Percentiles rank a stretch among this genome's conserved stretches.
These are phyloP conservation scores for Pseudomyrmex concolor DNA, from an alignment of 1,140 invertebrate species.

Conservation along the genomic window DNA sequence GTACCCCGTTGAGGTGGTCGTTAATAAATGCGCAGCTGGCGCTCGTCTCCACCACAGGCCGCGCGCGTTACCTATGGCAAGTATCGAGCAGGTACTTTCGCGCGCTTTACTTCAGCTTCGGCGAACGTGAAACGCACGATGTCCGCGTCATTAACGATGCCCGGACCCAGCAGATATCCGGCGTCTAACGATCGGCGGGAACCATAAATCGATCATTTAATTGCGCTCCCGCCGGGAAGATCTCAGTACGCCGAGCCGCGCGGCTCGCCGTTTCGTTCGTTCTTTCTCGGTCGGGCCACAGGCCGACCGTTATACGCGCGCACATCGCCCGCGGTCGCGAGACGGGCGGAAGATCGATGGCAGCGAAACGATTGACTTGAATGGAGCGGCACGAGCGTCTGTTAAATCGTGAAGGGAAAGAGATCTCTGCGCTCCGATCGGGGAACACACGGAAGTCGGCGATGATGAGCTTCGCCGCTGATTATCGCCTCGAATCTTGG, in stretches of 20 bases:
- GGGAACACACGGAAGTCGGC: slow-evolving; percentile 66
- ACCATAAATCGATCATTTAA: slow-evolving; percentile 82
- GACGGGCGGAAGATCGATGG: slow-evolving; percentile 62
- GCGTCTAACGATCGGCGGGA: slow-evolving; percentile 76
- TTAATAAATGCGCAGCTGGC: slow-evolving; percentile 49
- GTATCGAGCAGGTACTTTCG: slow-evolving; percentile 7
- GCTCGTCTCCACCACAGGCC: neutral
- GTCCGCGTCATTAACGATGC: slow-evolving; percentile 72
- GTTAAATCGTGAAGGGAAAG: slow-evolving; percentile 49
- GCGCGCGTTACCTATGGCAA: neutral
- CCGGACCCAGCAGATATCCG: slow-evolving; percentile 67
- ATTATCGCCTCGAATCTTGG: slow-evolving; percentile 39
- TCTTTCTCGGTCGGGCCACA: slow-evolving; percentile 29
- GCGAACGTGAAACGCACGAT: slow-evolving; percentile 60
- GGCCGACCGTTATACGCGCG: slow-evolving; percentile 57
- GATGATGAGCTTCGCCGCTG: slow-evolving; percentile 30
- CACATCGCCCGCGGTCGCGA: slow-evolving; percentile 35
- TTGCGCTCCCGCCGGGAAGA: slow-evolving; percentile 73
- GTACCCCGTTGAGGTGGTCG: slow-evolving; percentile 8
- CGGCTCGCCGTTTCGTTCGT: neutral
- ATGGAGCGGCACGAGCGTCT: slow-evolving; percentile 50
- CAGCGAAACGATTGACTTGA: slow-evolving; percentile 59
- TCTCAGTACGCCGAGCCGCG: slow-evolving; percentile 63
- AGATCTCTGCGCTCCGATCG: slow-evolving; percentile 48
- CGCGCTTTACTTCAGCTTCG: neutral